phyloP scores from a whole-genome alignment of 2,888 invertebrate genomes.

The Drosophila subquinaria region DNA sequence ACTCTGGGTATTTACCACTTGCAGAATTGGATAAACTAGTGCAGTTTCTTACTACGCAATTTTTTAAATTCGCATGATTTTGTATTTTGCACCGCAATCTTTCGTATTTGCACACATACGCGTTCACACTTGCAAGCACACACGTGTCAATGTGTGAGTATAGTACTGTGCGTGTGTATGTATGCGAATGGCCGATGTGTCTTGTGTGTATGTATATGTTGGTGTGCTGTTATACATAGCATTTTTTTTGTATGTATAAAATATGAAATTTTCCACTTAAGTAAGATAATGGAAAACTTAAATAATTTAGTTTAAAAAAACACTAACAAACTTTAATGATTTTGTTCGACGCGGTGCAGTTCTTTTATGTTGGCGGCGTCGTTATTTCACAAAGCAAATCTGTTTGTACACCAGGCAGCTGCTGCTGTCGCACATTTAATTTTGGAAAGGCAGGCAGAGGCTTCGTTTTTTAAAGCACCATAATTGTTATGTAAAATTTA shows the following conservation, averaged over 20 bases:
- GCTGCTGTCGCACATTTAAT: conserved; percentile 67
- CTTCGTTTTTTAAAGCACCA: conserved; percentile 58
- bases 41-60: conserved; percentile 70
- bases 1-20: conserved; percentile 26
- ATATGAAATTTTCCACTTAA: conserved; percentile 80
- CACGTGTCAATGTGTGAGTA: conserved; percentile 58
- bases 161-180: conserved; percentile 27
- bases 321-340: conserved; percentile 10
- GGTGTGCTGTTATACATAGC: conserved; percentile 82
- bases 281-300: conserved; percentile 27
- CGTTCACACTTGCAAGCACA: conserved; percentile 41
- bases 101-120: conserved; percentile 50
- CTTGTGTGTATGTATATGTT: conserved; percentile 51
- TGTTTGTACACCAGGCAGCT: conserved; percentile 65
- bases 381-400: conserved; percentile 43
- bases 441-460: conserved; percentile 67
- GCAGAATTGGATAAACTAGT: conserved; percentile 35
- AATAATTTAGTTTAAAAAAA: conserved; percentile 12
- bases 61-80: conserved; percentile 74
- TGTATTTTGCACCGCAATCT: conserved; percentile 81
- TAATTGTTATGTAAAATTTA: conserved; percentile 76
- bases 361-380: conserved; percentile 17
- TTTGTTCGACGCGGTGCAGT: conserved; percentile 4
- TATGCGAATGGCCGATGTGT: conserved; percentile 61
- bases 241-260: conserved; percentile 82